Conservation (phyloP, 2,113 vertebrate species). For the Coracopsis vasa region DNA sequence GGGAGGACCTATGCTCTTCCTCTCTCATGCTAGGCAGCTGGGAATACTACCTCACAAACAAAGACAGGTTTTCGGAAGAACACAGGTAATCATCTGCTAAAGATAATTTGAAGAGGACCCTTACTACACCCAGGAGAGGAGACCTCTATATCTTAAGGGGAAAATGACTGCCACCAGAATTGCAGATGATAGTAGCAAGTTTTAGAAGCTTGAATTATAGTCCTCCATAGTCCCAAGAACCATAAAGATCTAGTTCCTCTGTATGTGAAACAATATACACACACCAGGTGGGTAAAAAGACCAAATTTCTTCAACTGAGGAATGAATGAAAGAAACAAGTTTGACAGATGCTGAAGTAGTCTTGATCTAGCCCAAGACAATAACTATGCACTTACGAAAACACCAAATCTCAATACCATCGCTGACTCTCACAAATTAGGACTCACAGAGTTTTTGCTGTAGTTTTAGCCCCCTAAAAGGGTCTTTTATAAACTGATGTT, state of each 20-base stretch:
- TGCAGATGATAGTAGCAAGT: not conserved
- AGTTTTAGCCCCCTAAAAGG: not conserved
- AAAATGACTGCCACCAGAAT: not conserved
- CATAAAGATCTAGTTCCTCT: not conserved
- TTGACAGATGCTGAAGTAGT: not conserved
- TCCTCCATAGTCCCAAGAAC: not conserved
- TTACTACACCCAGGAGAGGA: not conserved
- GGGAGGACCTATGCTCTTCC: not conserved
- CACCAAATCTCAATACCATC: not conserved
- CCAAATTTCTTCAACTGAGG: not conserved
- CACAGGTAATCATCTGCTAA: not conserved
- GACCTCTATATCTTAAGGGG: not conserved
- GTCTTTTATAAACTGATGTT: not conserved
- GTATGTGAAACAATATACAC: not conserved
- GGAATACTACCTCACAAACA: not conserved
- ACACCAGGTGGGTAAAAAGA: not conserved
- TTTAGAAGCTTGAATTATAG: not conserved
- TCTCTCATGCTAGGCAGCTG: not conserved
- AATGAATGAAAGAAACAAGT: not conserved
- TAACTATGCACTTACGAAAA: not conserved
- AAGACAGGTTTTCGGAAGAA: not conserved
- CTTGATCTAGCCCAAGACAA: not conserved
- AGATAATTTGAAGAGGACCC: not conserved
- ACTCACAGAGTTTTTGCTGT: not conserved
- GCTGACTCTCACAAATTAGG: not conserved